Evolutionary conservation across 2,113 vertebrate species (phyloP).

Genomic region (Pollimyrus isidori): DNA sequence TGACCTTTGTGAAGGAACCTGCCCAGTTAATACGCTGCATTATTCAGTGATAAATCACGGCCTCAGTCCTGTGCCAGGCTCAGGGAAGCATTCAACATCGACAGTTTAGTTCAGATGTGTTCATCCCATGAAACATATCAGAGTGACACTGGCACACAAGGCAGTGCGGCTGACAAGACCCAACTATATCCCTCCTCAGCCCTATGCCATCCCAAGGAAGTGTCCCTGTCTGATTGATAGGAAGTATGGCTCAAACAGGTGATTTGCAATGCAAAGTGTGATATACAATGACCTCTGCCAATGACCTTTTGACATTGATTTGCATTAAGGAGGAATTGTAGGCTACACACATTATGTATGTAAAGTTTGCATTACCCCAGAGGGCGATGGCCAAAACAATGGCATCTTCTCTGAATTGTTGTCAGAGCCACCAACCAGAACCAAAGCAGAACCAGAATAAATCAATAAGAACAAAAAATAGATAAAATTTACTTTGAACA

Average conservation of each 20-base stretch:
- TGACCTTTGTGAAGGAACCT: conserved; percentile 4
- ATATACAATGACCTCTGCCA: not conserved
- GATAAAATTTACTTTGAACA: not conserved
- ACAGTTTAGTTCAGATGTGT: not conserved
- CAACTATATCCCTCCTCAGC: not conserved
- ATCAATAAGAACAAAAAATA: not conserved
- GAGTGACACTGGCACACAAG: not conserved
- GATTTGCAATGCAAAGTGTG: conserved; percentile 22
- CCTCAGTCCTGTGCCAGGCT: not conserved
- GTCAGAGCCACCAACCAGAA: not conserved
- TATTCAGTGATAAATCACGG: not conserved
- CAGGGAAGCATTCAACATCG: not conserved
- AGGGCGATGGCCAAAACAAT: not conserved
- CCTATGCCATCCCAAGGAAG: not conserved
- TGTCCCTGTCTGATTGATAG: conserved; percentile 1
- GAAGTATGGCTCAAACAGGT: not conserved
- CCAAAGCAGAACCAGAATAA: not conserved
- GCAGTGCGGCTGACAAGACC: not conserved
- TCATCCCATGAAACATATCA: not conserved
- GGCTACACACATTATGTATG: not conserved
- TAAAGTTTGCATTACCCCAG: not conserved
- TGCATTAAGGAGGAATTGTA: not conserved
- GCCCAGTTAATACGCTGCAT: not conserved
- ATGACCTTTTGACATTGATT: conserved; percentile 18
- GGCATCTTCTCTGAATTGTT: not conserved